Base-by-base conservation (phyloP, 2,797 vertebrate species). In the Coranthus polyacanthus region DNA sequence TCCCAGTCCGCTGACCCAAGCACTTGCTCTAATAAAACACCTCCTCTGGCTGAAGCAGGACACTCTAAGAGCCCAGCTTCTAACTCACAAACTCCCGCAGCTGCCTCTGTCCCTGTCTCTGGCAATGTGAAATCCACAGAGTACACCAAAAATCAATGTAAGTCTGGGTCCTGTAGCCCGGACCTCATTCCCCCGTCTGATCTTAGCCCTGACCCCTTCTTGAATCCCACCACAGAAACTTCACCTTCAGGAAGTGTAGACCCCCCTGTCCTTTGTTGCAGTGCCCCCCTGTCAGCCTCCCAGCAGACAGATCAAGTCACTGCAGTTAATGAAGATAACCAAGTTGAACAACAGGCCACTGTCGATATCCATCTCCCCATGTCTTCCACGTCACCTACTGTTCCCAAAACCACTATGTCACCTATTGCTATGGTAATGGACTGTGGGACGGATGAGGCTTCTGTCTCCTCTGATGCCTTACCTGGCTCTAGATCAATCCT, bases 171-270 rank as follows among this genome's bases (percentile, higher is more conserved):
- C 49, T 85, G 89, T 55, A 94, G 92, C 67, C 92, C 90, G 61
- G 88, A 92, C 69, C 91, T 88, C 53, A 88, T 92, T 32, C 90
- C 91, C 43, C 84, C 89, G 3, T 74, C 90, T 55, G 92, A 94
- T 76, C 92, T 93, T 57, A 94, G 90, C 82, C 91, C 92, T 53
- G 93, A 92, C 69, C 84, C 87, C 44, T 85, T 88, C 52, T 81
- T 88, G 61, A 92, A 90, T 82, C 80, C 88, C 66, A 79, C 69
- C 49, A 56, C 78, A 56, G 88, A 86, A 68, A 78, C 85, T 67
- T 82, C 87, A 49, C 81, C 85, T 47, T 58, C 72, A 24, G 62
- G 68, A 60, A 83, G 77, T 72, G 78, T 42, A 10, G 89, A 92
- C 12, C 89, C 88, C 24, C 92, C 91, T 63, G 81, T 90, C 50